Percentiles rank a stretch among this genome's conserved stretches.
Evolutionary conservation across 2,888 invertebrate species (phyloP).

Genomic region (Exocentrus adspersus): DNA sequence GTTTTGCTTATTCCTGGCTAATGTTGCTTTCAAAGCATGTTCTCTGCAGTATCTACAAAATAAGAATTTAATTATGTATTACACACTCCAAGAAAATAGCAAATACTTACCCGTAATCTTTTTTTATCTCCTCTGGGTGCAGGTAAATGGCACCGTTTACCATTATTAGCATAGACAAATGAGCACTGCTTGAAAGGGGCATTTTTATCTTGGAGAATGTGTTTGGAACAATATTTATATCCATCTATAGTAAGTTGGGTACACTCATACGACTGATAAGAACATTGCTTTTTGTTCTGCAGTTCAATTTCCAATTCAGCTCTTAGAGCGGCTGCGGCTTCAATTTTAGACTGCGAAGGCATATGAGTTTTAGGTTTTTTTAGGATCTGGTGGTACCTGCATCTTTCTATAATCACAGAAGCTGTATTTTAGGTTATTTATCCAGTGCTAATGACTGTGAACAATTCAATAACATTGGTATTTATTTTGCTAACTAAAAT

Average conservation of each 20-base stretch:
- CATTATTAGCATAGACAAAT: constrained; percentile 73
- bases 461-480: no score
- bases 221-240: constrained; percentile 81
- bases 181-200: constrained; percentile 88
- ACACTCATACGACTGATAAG: constrained; percentile 75
- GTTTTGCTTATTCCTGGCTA: constrained; percentile 71
- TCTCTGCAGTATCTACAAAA: constrained; percentile 72
- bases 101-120: constrained; percentile 73
- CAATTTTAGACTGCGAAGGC: constrained; percentile 6
- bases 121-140: constrained; percentile 78
- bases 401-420: constrained; percentile 15
- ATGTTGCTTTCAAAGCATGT: constrained; percentile 73
- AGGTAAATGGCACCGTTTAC: constrained; percentile 80
- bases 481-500: no score
- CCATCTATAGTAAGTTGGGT: constrained; percentile 74
- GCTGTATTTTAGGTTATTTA: background rate
- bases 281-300: constrained; percentile 70
- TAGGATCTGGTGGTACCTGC: constrained; percentile 17
- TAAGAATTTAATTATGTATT: background rate
- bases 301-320: constrained; percentile 72
- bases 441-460: background rate
- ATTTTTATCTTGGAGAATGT: constrained; percentile 83
- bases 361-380: no score
- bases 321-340: constrained; percentile 52
- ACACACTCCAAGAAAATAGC: background rate